phyloP scores from a whole-genome alignment of 2,797 vertebrate species.

The Amniataba percoides region DNA sequence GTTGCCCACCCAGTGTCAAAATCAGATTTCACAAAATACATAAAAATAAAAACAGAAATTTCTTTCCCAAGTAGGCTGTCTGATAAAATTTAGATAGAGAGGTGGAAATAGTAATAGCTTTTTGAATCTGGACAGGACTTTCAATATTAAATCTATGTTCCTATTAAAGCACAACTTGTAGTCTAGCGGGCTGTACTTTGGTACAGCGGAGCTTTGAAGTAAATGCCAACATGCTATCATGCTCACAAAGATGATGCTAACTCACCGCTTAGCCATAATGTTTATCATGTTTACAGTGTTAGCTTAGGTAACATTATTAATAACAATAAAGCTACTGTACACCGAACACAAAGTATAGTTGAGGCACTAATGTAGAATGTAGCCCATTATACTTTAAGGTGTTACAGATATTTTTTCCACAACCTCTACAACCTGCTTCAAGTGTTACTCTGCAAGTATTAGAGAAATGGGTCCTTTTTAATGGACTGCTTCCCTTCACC shows the following conservation, averaged over 20 bases:
- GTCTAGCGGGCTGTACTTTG: too few relatives aligned
- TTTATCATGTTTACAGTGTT: too few relatives aligned
- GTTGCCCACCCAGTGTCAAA: not conserved
- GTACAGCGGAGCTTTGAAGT: too few relatives aligned
- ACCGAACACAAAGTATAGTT: not conserved
- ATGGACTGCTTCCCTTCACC: slow-evolving; percentile 41
- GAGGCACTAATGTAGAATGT: not conserved
- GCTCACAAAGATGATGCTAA: too few relatives aligned
- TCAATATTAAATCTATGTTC: not conserved
- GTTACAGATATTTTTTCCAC: slow-evolving; percentile 12
- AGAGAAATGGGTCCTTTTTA: not conserved
- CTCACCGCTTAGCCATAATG: too few relatives aligned
- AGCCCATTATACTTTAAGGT: not conserved
- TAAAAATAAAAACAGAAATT: not conserved
- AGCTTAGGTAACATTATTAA: too few relatives aligned
- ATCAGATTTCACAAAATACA: slow-evolving; percentile 2
- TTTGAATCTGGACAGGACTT: not conserved
- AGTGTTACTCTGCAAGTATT: slow-evolving; percentile 4
- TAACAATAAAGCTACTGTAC: too few relatives aligned
- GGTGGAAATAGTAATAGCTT: not conserved
- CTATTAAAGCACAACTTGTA: not conserved
- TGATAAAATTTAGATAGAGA: not conserved
- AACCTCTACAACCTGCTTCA: too few relatives aligned
- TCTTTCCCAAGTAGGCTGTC: not conserved
- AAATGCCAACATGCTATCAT: too few relatives aligned